These are phyloP conservation scores for Peucedramus taeniatus DNA, from an alignment of 2,113 vertebrate genomes.

Conservation along the genomic window DNA sequence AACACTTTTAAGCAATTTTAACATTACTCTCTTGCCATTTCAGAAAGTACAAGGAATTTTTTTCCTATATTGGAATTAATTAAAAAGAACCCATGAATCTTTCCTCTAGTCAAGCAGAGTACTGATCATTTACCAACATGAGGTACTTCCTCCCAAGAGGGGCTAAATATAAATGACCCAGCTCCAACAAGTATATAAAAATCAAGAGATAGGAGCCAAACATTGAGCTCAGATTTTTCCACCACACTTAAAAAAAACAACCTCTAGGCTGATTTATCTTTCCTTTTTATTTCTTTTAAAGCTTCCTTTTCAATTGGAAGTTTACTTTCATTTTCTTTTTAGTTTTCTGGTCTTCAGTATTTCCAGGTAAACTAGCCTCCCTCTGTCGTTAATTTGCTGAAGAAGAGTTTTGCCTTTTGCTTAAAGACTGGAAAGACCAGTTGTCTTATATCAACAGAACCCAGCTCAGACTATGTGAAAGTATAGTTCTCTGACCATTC, in stretches of 20 bases:
- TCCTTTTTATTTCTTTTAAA: not conserved
- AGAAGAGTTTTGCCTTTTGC: not conserved
- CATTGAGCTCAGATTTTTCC: not conserved
- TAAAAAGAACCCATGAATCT: not conserved
- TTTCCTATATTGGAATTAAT: not conserved
- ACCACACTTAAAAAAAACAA: not conserved
- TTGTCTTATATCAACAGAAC: not conserved
- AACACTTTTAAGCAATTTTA: not conserved
- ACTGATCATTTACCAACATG: conserved; percentile 18
- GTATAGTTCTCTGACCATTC: not conserved
- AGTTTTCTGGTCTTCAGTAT: not conserved
- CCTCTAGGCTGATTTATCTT: not conserved
- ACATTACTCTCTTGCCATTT: not conserved
- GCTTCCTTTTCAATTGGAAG: not conserved
- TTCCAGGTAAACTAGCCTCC: not conserved
- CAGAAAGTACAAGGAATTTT: not conserved
- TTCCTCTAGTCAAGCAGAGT: not conserved
- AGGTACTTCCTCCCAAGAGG: conserved; percentile 37
- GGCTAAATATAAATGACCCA: conserved; percentile 38
- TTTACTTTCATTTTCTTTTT: conserved; percentile 17
- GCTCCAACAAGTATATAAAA: conserved; percentile 21
- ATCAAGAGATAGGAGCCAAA: conserved; percentile 15
- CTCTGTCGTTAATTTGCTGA: not conserved
- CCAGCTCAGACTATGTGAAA: not conserved
- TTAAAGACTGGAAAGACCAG: not conserved